A percentile compares a stretch with the other conserved stretches of the same genome.
These are phyloP conservation scores for Bactericera cockerelli DNA, from an alignment of 1,140 invertebrate species.

Conservation along the genomic window DNA sequence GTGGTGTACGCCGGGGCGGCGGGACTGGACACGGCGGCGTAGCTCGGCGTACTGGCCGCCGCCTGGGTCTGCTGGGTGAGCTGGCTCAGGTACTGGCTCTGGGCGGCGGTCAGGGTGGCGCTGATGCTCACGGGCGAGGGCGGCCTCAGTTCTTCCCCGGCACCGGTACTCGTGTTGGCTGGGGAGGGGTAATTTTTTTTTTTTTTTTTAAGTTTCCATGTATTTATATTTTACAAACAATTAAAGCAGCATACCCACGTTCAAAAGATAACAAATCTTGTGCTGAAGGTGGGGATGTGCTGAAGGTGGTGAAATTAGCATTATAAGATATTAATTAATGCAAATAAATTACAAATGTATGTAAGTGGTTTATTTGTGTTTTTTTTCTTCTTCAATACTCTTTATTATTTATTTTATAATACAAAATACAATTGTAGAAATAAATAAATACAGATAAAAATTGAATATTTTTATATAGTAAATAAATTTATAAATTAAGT, in stretches of 20 bases:
- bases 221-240: no score
- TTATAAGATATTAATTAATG: background rate
- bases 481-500: no score
- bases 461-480: no score
- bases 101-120: slow-evolving; percentile 43
- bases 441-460: no score
- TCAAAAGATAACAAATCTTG: no score
- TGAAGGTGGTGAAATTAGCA: background rate
- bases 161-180: background rate
- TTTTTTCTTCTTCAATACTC: no score
- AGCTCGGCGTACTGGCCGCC: background rate
- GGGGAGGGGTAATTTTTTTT: background rate
- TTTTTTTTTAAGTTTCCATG: no score
- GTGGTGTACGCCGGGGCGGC: background rate
- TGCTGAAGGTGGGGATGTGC: no score
- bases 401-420: no score
- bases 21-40: background rate
- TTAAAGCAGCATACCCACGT: no score
- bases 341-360: background rate
- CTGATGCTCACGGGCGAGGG: slow-evolving; percentile 27
- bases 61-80: slow-evolving; percentile 43
- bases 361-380: background rate
- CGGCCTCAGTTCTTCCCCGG: background rate
- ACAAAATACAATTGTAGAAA: no score
- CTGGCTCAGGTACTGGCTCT: slow-evolving; percentile 51